Conservation (phyloP, 2,888 invertebrate species). For the Oxystoma pomonae region DNA sequence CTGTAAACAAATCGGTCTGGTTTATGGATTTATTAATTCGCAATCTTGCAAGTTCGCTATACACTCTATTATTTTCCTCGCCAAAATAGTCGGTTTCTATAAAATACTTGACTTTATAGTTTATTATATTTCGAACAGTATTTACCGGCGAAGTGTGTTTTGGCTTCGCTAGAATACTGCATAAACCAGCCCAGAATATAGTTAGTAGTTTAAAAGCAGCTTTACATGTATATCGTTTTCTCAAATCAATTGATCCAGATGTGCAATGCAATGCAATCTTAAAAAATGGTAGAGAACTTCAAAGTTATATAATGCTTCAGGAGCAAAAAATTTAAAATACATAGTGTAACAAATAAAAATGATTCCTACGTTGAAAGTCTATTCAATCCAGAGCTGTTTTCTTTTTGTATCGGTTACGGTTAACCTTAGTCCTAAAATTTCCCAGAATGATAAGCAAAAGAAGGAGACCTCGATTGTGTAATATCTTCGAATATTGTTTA, state of each 20-base stretch:
- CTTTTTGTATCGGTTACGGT: no score
- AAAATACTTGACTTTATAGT: conserved; percentile 21
- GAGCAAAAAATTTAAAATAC: no score
- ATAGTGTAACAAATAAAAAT: no score
- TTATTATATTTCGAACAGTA: conserved; percentile 28
- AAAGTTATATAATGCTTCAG: no score
- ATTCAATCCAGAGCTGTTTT: no score
- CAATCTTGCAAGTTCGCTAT: conserved; percentile 16
- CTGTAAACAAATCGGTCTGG: conserved; percentile 10
- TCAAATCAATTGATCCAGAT: conserved; percentile 3
- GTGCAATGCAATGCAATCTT: conserved; percentile 2
- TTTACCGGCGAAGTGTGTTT: conserved; percentile 22
- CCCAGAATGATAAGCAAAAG: no score
- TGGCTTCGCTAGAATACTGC: conserved; percentile 26
- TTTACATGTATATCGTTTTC: not conserved
- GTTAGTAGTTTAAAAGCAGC: conserved; percentile 11
- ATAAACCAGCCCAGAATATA: conserved; percentile 27
- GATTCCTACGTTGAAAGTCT: no score
- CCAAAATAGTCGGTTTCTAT: conserved; percentile 1
- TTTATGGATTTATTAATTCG: conserved; percentile 1
- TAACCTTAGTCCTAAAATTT: no score
- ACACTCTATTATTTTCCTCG: conserved; percentile 10
- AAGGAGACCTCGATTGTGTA: no score
- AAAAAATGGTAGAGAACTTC: not conserved
- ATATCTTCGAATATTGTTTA: no score